A percentile compares a stretch with the other conserved stretches of the same genome.
Conservation (phyloP, 2,888 invertebrate species). For the Lydus trimaculatus region DNA sequence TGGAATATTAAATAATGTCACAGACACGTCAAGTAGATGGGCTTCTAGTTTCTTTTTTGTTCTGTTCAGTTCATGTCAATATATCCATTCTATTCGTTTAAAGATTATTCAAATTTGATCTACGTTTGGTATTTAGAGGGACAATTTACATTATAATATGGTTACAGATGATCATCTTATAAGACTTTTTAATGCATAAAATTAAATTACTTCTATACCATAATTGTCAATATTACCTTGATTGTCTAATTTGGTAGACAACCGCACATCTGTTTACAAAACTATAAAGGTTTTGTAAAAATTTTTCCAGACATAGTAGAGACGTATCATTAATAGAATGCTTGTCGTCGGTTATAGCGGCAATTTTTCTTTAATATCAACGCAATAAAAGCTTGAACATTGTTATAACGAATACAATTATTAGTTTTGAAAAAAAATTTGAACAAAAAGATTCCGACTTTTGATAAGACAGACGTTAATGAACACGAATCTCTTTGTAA, state of each 20-base stretch:
- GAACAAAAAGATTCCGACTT: neutral
- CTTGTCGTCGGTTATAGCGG: too few species aligned
- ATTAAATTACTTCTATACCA: neutral
- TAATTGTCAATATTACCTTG: neutral
- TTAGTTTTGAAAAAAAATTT: neutral
- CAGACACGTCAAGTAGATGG: neutral
- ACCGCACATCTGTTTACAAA: too few species aligned
- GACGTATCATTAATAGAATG: too few species aligned
- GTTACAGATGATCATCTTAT: neutral
- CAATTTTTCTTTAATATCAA: too few species aligned
- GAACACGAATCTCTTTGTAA: neutral
- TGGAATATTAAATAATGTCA: constrained; percentile 3
- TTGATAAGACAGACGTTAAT: neutral
- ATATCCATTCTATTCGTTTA: neutral
- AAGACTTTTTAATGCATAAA: neutral
- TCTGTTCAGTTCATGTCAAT: neutral
- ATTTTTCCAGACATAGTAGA: too few species aligned
- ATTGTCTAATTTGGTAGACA: neutral
- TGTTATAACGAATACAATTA: too few species aligned
- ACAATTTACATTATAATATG: neutral
- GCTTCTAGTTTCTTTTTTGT: neutral
- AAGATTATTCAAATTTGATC: neutral
- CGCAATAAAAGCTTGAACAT: too few species aligned
- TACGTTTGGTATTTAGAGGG: neutral
- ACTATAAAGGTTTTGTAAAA: too few species aligned